Conservation (phyloP, 1,140 invertebrate genomes). For the Theocolax elegans region DNA sequence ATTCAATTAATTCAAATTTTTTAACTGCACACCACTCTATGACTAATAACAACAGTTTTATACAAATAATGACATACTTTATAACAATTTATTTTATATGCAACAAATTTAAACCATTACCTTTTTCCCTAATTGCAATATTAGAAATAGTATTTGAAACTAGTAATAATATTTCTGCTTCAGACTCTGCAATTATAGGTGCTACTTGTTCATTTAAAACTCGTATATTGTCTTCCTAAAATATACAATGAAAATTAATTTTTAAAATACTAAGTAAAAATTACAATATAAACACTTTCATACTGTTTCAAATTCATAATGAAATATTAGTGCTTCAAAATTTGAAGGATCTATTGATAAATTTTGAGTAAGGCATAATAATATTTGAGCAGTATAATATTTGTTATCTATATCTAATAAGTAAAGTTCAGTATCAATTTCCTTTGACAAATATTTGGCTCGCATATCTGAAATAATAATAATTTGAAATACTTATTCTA, state of each 20-base stretch:
- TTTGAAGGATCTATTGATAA: conserved; percentile 63
- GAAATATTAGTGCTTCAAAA: conserved; percentile 72
- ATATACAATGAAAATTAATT: neutral
- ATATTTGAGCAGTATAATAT: conserved; percentile 74
- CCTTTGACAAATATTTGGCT: conserved; percentile 55
- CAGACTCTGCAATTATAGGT: conserved; percentile 47
- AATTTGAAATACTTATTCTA: conserved; percentile 33
- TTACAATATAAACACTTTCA: conserved; percentile 35
- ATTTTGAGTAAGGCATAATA: conserved; percentile 67
- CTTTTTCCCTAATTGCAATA: conserved; percentile 58
- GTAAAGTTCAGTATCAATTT: conserved; percentile 66
- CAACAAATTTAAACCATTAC: conserved; percentile 43
- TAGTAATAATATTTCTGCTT: conserved; percentile 57
- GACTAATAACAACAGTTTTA: conserved; percentile 54
- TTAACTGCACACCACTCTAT: conserved; percentile 75
- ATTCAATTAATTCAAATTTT: conserved; percentile 80
- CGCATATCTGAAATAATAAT: conserved; percentile 62
- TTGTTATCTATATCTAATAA: conserved; percentile 75
- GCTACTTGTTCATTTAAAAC: conserved; percentile 53
- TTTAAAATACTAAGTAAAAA: neutral
- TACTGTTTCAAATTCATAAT: conserved; percentile 71
- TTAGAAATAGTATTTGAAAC: conserved; percentile 60
- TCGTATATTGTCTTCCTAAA: conserved; percentile 60
- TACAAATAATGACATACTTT: conserved; percentile 15
- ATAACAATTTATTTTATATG: conserved; percentile 21